Percentiles rank a stretch among this genome's conserved stretches.
phyloP scores from a whole-genome alignment of 2,113 vertebrate genomes.

The Gambusia holbrooki region DNA sequence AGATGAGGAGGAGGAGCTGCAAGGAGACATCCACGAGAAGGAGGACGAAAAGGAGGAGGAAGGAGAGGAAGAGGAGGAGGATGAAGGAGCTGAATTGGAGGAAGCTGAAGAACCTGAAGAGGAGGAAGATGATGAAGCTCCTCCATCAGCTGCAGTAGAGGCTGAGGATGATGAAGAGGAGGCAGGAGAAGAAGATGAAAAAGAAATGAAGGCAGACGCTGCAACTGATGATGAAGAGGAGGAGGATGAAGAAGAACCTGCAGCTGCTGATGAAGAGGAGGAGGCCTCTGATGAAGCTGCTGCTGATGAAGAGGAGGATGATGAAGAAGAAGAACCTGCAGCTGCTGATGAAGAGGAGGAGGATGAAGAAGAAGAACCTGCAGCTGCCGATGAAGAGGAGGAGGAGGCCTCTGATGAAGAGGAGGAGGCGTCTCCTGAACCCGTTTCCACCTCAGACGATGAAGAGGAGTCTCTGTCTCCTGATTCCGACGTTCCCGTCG shows the following conservation, averaged over 20 bases:
- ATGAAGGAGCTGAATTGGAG: neutral
- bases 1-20: neutral
- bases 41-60: neutral
- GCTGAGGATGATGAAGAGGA: conserved; percentile 6
- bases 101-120: neutral
- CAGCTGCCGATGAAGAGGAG: neutral
- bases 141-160: neutral
- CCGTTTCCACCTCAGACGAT: conserved; percentile 48
- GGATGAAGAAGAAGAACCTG: neutral
- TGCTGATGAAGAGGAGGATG: neutral
- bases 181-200: too few relatives aligned
- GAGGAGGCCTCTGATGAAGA: neutral
- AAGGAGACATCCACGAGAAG: neutral
- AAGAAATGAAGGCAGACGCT: too few relatives aligned
- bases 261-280: neutral
- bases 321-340: neutral
- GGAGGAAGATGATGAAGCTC: conserved; percentile 4
- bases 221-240: too few relatives aligned
- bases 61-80: neutral
- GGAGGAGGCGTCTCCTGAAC: conserved; percentile 28
- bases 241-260: too few relatives aligned
- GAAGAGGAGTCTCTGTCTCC: conserved; percentile 39
- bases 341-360: neutral
- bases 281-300: neutral
- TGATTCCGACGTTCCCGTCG: conserved; percentile 32